Percentiles rank a stretch among this genome's conserved stretches.
Conservation (phyloP, 2,113 vertebrate species). For the Pangasianodon hypophthalmus region DNA sequence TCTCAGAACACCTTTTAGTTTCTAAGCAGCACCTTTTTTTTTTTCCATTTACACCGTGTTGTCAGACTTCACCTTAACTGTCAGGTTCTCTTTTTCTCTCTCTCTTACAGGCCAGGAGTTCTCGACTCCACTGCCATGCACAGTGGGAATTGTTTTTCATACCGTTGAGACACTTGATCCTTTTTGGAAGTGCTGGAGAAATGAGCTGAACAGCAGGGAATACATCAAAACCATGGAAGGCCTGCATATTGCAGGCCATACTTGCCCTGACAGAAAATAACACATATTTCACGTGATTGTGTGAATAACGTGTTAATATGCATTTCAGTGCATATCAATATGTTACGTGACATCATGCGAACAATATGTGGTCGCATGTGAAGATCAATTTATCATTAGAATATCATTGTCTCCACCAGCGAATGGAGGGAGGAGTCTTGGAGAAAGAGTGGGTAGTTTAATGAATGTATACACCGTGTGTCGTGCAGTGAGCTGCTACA, state of each 20-base stretch:
- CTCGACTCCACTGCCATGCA: not conserved
- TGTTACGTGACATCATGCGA: not conserved
- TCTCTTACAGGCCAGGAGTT: not conserved
- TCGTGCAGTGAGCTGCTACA: not conserved
- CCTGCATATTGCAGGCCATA: not conserved
- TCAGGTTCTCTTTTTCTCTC: not conserved
- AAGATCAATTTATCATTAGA: not conserved
- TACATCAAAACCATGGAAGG: not conserved
- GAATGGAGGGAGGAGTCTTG: not conserved
- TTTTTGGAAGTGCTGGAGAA: not conserved
- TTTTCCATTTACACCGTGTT: not conserved
- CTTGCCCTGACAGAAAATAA: not conserved
- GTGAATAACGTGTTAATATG: not conserved
- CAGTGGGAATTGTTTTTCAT: not conserved
- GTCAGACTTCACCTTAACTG: constrained; percentile 6
- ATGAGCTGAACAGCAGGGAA: not conserved
- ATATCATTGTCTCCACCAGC: too few relatives aligned
- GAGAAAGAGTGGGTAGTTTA: not conserved
- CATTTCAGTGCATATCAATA: not conserved
- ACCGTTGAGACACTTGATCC: not conserved
- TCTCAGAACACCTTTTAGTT: not conserved
- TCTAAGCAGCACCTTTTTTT: not conserved
- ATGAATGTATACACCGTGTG: not conserved
- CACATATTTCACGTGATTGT: not conserved
- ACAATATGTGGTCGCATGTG: not conserved